Evolutionary conservation across 2,888 invertebrate genomes (phyloP).

Genomic region (Drosophila niveifrons): DNA sequence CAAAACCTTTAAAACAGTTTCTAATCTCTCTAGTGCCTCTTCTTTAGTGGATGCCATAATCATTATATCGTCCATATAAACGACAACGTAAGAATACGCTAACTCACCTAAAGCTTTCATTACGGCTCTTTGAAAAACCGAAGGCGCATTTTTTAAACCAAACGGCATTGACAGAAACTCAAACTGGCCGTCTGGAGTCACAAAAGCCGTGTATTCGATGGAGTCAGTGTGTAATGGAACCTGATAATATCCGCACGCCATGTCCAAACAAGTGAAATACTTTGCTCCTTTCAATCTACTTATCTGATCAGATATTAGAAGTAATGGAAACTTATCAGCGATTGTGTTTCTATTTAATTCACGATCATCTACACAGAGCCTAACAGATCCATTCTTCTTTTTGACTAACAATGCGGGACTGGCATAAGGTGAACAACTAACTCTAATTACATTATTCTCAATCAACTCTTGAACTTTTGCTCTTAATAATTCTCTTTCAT

Average conservation of each 20-base stretch:
- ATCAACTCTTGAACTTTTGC: not conserved
- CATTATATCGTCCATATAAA: slow-evolving; percentile 19
- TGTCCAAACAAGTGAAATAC: slow-evolving; percentile 21
- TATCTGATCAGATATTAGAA: slow-evolving; percentile 16
- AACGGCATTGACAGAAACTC: slow-evolving; percentile 19
- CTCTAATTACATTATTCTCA: slow-evolving; percentile 5
- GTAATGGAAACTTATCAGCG: slow-evolving; percentile 19
- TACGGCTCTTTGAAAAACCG: slow-evolving; percentile 11
- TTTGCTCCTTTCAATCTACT: slow-evolving; percentile 4
- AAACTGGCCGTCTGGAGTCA: slow-evolving; percentile 2
- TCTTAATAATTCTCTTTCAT: slow-evolving; percentile 1
- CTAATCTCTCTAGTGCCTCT: not conserved
- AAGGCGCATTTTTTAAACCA: slow-evolving; percentile 10
- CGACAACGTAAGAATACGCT: slow-evolving; percentile 12
- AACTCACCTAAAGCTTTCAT: slow-evolving; percentile 10
- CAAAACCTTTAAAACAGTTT: slow-evolving; percentile 6
- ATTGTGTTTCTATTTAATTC: slow-evolving; percentile 24
- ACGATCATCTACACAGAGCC: slow-evolving; percentile 20
- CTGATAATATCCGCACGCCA: slow-evolving; percentile 12
- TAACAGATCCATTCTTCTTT: slow-evolving; percentile 19
- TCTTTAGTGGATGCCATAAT: slow-evolving; percentile 5
- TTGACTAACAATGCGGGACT: slow-evolving; percentile 18
- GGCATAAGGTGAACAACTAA: slow-evolving; percentile 7
- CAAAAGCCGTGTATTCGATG: slow-evolving; percentile 15
- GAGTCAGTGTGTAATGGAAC: slow-evolving; percentile 6